These are phyloP conservation scores for Psophia crepitans DNA, from an alignment of 2,113 vertebrate genomes.

Conservation along the genomic window DNA sequence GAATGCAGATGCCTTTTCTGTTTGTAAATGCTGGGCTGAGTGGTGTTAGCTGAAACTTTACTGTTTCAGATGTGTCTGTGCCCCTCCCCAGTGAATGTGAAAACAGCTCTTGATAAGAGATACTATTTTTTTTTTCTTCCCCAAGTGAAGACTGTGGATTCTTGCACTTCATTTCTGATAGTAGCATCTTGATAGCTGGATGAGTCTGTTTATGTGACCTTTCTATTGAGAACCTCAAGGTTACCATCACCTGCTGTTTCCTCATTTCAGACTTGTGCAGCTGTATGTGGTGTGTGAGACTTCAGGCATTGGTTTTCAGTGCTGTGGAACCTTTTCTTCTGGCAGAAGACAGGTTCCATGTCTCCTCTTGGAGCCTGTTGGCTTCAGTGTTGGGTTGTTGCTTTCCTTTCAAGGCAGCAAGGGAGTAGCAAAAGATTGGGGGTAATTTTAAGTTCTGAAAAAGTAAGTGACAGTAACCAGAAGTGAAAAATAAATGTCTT, in stretches of 20 bases:
- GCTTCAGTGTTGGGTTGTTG: background rate
- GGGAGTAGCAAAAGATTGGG: background rate
- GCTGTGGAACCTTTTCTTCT: background rate
- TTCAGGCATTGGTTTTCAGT: background rate
- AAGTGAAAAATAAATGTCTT: background rate
- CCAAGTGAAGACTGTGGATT: background rate
- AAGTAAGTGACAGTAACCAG: background rate
- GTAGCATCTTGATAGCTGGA: background rate
- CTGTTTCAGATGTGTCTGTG: background rate
- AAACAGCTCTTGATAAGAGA: background rate
- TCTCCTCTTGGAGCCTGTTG: background rate
- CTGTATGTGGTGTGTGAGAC: background rate
- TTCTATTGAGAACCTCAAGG: background rate
- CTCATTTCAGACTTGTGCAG: background rate
- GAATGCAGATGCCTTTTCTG: background rate
- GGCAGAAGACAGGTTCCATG: background rate
- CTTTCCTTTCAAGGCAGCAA: background rate
- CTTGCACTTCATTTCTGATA: background rate
- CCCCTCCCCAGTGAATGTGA: background rate
- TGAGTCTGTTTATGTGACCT: rapidly evolving
- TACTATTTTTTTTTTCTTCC: rapidly evolving
- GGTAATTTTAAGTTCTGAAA: background rate
- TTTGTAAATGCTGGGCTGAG: background rate
- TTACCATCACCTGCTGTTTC: background rate
- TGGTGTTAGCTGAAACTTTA: background rate